These are phyloP conservation scores for Callionymus lyra DNA, from an alignment of 2,113 vertebrate species.

Conservation along the genomic window DNA sequence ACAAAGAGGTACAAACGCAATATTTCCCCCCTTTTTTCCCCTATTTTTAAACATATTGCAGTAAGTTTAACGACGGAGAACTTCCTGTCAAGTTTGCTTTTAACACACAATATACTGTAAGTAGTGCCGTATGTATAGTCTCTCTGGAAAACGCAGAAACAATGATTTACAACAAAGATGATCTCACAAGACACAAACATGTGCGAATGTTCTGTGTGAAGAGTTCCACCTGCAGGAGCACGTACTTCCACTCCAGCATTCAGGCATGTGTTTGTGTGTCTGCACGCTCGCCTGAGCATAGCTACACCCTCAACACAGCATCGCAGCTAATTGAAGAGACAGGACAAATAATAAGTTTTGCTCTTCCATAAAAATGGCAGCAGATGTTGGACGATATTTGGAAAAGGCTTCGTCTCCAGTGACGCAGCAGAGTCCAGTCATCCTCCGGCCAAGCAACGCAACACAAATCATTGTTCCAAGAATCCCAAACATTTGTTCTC, in stretches of 20 bases:
- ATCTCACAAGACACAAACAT: too few species aligned
- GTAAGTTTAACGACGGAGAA: too few species aligned
- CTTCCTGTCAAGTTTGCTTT: too few species aligned
- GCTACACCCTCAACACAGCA: constrained; percentile 3
- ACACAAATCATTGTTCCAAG: constrained; percentile 10
- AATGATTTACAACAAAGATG: too few species aligned
- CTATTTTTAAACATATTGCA: too few species aligned
- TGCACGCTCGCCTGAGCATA: constrained; percentile 8
- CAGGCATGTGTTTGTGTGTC: not conserved
- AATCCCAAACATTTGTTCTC: constrained; percentile 24
- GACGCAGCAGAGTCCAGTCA: not conserved
- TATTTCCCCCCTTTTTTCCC: too few species aligned
- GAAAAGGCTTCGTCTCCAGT: not conserved
- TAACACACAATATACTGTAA: too few species aligned
- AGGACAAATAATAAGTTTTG: constrained; percentile 11
- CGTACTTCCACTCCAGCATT: not conserved
- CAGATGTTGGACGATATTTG: constrained; percentile 12
- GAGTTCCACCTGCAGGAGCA: constrained; percentile 9
- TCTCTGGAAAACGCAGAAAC: too few species aligned
- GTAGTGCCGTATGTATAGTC: too few species aligned
- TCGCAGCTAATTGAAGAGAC: constrained; percentile 8
- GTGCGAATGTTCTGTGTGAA: constrained; percentile 4
- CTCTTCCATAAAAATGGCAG: not conserved
- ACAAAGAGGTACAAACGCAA: too few species aligned
- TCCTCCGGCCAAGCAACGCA: constrained; percentile 10